Conservation (phyloP, 2,113 vertebrate species). For the Poecilia latipinna region DNA sequence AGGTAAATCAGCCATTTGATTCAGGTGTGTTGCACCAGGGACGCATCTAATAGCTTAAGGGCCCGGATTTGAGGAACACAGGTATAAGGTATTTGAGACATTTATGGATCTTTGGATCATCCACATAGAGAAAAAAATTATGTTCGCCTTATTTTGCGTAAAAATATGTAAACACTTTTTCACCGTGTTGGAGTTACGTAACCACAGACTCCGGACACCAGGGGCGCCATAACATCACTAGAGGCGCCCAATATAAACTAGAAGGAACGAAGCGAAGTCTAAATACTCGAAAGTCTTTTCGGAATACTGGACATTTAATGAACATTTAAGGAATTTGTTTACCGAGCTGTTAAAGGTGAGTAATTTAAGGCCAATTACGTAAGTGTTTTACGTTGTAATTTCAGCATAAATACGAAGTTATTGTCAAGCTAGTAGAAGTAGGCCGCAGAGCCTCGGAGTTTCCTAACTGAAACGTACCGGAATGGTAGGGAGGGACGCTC, state of each 20-base stretch:
- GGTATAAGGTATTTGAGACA: too few species aligned
- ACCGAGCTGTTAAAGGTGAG: neutral
- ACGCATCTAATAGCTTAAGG: too few species aligned
- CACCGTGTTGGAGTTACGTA: neutral
- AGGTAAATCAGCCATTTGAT: too few species aligned
- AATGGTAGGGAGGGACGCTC: neutral
- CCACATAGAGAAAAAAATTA: too few species aligned
- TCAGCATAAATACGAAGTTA: neutral
- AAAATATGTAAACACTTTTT: too few species aligned
- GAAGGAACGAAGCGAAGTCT: neutral
- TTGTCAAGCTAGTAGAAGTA: constrained; percentile 27
- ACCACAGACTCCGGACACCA: neutral
- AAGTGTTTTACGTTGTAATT: neutral
- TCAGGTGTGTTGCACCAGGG: too few species aligned
- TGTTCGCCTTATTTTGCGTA: too few species aligned
- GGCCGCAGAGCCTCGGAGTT: constrained; percentile 74
- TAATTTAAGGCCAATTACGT: rapidly evolving
- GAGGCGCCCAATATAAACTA: neutral
- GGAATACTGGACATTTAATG: neutral
- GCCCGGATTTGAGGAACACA: too few species aligned
- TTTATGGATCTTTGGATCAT: too few species aligned
- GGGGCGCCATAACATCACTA: too few species aligned
- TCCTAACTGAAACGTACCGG: constrained; percentile 6
- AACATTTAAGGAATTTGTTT: neutral
- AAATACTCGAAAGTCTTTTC: neutral